phyloP scores from a whole-genome alignment of 2,888 invertebrate species.

The Osedax frankpressi region DNA sequence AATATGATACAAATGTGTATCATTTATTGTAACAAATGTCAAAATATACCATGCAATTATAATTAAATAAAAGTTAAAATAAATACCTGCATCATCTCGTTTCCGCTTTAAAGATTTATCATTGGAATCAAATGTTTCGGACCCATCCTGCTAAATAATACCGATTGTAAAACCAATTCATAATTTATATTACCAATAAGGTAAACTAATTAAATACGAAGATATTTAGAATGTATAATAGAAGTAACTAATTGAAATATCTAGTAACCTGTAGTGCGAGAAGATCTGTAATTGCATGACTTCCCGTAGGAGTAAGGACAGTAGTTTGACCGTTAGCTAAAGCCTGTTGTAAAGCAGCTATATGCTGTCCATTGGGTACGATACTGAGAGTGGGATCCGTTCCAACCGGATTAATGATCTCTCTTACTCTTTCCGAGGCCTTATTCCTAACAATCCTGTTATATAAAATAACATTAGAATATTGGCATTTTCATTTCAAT shows the following conservation, averaged over 20 bases:
- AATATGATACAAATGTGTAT: not conserved
- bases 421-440: constrained; percentile 89
- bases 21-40: not conserved
- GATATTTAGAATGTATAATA: too few relatives aligned
- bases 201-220: too few relatives aligned
- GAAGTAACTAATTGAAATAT: too few relatives aligned
- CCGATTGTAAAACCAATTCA: too few relatives aligned
- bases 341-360: not conserved
- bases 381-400: not conserved
- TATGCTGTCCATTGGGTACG: not conserved
- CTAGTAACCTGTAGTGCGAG: not conserved
- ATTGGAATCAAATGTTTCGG: too few relatives aligned
- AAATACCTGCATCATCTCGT: too few relatives aligned
- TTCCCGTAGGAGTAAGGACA: not conserved
- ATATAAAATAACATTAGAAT: too few relatives aligned
- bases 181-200: too few relatives aligned
- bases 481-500: too few relatives aligned
- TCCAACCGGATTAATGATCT: constrained; percentile 36
- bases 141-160: too few relatives aligned
- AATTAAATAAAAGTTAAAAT: not conserved
- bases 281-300: not conserved
- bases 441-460: constrained; percentile 83
- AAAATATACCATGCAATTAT: not conserved
- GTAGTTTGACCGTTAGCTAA: not conserved
- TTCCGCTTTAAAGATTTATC: too few relatives aligned